Conservation (phyloP, 2,113 vertebrate genomes). For the Pangasianodon hypophthalmus region DNA sequence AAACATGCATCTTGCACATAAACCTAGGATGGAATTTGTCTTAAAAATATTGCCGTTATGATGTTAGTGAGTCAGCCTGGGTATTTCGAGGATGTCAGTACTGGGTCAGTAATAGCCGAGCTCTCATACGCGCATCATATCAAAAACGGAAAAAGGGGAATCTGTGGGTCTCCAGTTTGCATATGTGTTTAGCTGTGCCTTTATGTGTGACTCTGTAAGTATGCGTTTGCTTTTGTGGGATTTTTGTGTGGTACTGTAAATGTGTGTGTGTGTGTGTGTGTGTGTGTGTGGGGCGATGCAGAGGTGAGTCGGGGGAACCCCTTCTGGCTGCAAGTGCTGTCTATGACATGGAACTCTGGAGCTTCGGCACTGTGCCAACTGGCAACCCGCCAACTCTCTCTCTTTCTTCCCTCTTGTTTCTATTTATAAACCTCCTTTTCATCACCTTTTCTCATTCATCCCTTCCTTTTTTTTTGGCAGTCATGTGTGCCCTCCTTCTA, state of each 20-base stretch:
- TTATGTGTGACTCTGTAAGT: constrained; percentile 11
- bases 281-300: constrained; percentile 48
- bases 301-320: constrained; percentile 74
- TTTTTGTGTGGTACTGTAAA: constrained; percentile 31
- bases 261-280: constrained; percentile 45
- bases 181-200: constrained; percentile 30
- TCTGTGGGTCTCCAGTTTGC: background rate
- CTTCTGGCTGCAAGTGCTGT: constrained; percentile 75
- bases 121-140: background rate
- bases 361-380: constrained; percentile 71
- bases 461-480: constrained; percentile 25
- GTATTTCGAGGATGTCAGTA: background rate
- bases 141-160: background rate
- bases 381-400: constrained; percentile 66
- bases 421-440: constrained; percentile 47
- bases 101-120: background rate
- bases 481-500: constrained; percentile 29
- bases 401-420: constrained; percentile 37
- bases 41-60: background rate
- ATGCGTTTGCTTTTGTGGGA: constrained; percentile 10
- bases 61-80: background rate
- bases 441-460: constrained; percentile 44
- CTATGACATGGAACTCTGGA: constrained; percentile 70
- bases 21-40: background rate
- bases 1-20: background rate